Base-by-base conservation (phyloP, 30 jellyfish, hydroid and myxozoan species). In the Pelagia noctiluca region DNA sequence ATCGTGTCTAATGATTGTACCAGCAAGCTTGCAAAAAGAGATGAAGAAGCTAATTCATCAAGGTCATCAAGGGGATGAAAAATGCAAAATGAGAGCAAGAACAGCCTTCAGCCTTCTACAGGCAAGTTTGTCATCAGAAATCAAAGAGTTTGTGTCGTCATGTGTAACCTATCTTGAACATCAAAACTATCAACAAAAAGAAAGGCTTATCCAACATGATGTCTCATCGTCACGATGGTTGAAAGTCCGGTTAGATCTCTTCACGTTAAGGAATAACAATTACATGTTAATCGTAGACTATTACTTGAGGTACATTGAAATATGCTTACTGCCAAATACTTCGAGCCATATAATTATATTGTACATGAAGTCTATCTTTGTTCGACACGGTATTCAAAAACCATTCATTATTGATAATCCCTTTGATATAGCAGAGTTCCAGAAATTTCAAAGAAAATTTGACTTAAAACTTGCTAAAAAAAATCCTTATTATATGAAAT, bases 61-160 rank as follows among this genome's bases (percentile, higher is more conserved):
- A 50, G 87, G 83, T 54, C 81, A 76, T 76, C 87, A 49, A 54
- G 83, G 87, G 78, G 63, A 49, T 52, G 64, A 76, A 76, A 50
- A 76, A 49, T 74, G 86, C 86, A 74, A 79, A 74, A 25, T 47
- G 49, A 25, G 83, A 54, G 87, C 87, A 25, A 50, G 78, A 54
- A 31, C 77, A 76, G 87, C 78, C 25, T 50, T 50, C 1, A 49
- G 19, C 78, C 53, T 79, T 60, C 83, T n/a, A n/a, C n/a, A n/a
- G n/a, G n/a, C 87, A 1, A 80, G 76, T 10, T 28, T 76, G 63
- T 49, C 77, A 25, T 54, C 78, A 19, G 83, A 76, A 76, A 50
- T 76, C 31, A 80, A 76, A 76, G 81, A 50, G 16, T 60, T 76
- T 13, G 30, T 49, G 12, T 7, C 77, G 37, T 50, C 87, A 16